Evolutionary conservation across 2,113 vertebrate genomes (phyloP), one percentile per base, ranked within the genome.

Genomic region (Tachysurus fulvidraco): DNA sequence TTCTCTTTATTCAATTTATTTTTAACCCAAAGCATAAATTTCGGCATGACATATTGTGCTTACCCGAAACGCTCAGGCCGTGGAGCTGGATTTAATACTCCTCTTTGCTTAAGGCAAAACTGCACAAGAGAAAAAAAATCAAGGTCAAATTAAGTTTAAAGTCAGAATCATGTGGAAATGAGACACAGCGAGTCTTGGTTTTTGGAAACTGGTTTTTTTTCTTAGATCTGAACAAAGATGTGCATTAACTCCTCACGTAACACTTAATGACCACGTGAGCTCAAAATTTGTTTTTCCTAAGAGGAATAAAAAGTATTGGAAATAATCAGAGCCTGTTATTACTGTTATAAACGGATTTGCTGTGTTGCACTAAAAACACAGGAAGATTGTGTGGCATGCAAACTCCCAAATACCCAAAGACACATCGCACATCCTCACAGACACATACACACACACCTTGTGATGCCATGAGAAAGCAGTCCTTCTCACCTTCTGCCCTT

Each of bases 401-500:
- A 50, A 77, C 41, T n/a, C 7, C 7, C 25, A 59, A 77, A 55
- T 73, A 69, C 13, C 36, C 50, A 2, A 67, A 57, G 21, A 73
- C 36, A 23, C 78, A 79, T 36, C 30, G 60, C 73, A 54, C 21
- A 28, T 13, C 2, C 28, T 28, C n/a, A 57, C 62, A 59, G 23
- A 67, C 50, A 52, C 50, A 55, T 74, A 64, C 67, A 44, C 79
- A 73, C 44, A 36, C 52, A 83, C 52, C 62, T 46, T 36, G n/a
- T 50, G 50, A 30, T 84, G 64, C 23, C 69, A 79, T 84, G 85
- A 86, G 55, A 84, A 74, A 81, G 62, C 62, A 81, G 25, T 50
- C 1, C 82, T 44, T 54, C 93, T 93, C 88, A 88, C 82, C 89
- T 87, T 30, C 79, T 92, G 91, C 91, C 88, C 90, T 89, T 92